Evolutionary conservation across 2,797 vertebrate species (phyloP), one percentile per base, ranked within the genome.

Genomic region (Lepilemur septentrionalis): DNA sequence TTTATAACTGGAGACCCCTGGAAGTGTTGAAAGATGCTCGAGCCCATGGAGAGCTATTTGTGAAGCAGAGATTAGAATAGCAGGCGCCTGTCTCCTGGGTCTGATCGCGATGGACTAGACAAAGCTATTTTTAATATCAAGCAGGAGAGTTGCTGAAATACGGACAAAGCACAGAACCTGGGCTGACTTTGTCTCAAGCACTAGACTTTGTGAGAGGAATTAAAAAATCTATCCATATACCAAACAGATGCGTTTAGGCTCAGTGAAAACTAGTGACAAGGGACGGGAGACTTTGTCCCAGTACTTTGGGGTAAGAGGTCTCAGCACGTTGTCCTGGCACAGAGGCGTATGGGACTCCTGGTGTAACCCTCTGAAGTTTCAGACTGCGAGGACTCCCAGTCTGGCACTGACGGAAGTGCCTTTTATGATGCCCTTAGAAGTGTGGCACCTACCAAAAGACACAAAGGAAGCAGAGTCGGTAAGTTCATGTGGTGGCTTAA

Each of bases 91-190:
- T 97, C 95, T 97, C 96, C 72, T 43, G 80, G 76, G 91, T 43
- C 96, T 96, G 92, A 96, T 91, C 94, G 96, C 4, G 4, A 70
- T 75, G 94, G 92, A 93, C 89, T 52, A 96, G 96, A 94, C 95
- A 83, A 90, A 93, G 96, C 89, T 97, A 97, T 97, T 97, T 97
- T 98, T 97, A 97, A 97, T 98, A 94, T 91, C 41, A 75, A 93
- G 91, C 84, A 41, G 46, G 41, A 82, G 87, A 92, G 94, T 43
- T 93, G 95, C 94, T 97, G 97, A 98, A 97, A 95, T 75, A 23
- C 5, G 30, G 97, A 97, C 82, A 65, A 85, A 96, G 80, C 67
- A 30, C 96, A 97, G 97, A 96, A 87, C 93, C 91, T 97, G 67
- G 86, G 35, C 57, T 87, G 88, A 73, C 65, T 97, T 83, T 38